Percentiles rank a stretch among this genome's conserved stretches.
Evolutionary conservation across 2,797 vertebrate genomes (phyloP).

Genomic region (Enteromius thamalakanensis): DNA sequence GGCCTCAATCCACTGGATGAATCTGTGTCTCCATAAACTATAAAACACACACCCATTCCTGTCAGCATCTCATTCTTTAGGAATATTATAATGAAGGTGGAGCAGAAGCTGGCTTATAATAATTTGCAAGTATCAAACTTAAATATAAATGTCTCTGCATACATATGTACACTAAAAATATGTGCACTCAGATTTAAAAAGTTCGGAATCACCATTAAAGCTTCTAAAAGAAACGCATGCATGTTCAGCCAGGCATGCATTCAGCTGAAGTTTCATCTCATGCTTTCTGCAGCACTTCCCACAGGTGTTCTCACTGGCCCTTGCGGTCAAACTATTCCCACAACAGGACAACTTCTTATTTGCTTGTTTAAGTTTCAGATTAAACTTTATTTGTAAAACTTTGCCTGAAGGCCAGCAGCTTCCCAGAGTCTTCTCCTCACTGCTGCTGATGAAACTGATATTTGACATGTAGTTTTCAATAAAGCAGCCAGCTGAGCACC

Average conservation of each 20-base stretch:
- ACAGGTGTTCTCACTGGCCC: neutral
- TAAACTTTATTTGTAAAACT: constrained; percentile 21
- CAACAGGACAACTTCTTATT: neutral
- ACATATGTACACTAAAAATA: neutral
- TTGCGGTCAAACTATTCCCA: neutral
- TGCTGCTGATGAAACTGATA: constrained; percentile 31
- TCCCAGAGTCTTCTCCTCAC: constrained; percentile 18
- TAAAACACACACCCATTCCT: constrained; percentile 5
- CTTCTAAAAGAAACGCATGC: neutral
- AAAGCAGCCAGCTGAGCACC: constrained; percentile 21
- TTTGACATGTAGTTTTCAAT: constrained; percentile 23
- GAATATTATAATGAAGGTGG: neutral
- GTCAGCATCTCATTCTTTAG: neutral
- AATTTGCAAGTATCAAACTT: neutral
- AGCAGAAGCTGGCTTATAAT: neutral
- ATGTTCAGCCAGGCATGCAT: neutral
- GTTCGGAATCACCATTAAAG: neutral
- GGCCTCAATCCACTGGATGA: constrained; percentile 5
- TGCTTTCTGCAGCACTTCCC: neutral
- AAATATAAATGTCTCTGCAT: neutral
- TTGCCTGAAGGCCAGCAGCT: constrained; percentile 3
- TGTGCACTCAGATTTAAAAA: neutral
- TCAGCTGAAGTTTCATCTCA: neutral
- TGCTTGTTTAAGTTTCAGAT: constrained; percentile 1
- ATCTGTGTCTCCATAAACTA: neutral